These are phyloP conservation scores for Argyresthia albistria DNA, from an alignment of 2,888 invertebrate species.

Conservation along the genomic window DNA sequence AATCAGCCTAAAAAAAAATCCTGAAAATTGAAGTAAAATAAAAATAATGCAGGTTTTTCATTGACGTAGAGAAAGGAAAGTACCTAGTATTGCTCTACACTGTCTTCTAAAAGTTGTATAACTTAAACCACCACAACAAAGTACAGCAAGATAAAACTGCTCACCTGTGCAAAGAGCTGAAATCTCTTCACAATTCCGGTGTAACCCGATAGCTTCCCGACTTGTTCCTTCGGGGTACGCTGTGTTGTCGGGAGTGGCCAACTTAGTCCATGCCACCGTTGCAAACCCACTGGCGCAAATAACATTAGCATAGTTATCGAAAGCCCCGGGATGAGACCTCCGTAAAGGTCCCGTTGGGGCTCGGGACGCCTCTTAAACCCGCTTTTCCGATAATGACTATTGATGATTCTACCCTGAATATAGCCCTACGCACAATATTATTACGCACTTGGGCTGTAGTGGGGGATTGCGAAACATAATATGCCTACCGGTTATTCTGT, in stretches of 20 bases:
- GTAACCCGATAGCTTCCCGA: neutral
- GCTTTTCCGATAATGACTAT: conserved; percentile 70
- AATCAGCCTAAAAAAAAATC: too few relatives aligned
- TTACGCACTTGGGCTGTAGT: conserved; percentile 58
- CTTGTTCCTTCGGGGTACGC: too few relatives aligned
- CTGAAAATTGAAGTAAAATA: too few relatives aligned
- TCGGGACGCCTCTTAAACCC: conserved; percentile 64
- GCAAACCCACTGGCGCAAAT: conserved; percentile 65
- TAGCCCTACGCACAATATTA: conserved; percentile 62
- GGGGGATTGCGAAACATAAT: conserved; percentile 59
- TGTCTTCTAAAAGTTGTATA: neutral
- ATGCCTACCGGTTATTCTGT: conserved; percentile 41
- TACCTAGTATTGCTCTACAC: neutral
- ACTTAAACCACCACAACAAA: neutral
- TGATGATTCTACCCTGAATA: conserved; percentile 64
- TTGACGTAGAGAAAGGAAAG: neutral
- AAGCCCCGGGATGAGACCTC: conserved; percentile 65
- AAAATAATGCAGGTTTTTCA: too few relatives aligned
- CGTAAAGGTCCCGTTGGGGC: conserved; percentile 61
- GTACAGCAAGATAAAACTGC: neutral
- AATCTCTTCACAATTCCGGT: too few relatives aligned
- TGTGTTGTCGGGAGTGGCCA: conserved; percentile 28
- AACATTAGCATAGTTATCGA: conserved; percentile 73
- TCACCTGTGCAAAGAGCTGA: too few relatives aligned
- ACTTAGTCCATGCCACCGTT: conserved; percentile 55